These are phyloP conservation scores for Cyphomyrus plagiostoma DNA, from an alignment of 2,113 vertebrate species.

Conservation along the genomic window DNA sequence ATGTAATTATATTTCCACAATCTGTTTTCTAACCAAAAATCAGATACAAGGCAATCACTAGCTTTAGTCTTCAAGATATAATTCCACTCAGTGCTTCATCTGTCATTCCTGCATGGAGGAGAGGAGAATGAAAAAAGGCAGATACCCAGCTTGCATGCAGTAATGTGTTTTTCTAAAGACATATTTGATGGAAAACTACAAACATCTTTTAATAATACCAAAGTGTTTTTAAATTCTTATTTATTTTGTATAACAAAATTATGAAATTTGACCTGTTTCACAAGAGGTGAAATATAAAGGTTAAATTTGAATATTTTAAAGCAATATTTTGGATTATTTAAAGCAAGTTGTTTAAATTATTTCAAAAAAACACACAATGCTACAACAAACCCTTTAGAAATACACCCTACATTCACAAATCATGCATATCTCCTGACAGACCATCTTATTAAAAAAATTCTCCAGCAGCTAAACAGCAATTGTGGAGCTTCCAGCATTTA, in stretches of 20 bases:
- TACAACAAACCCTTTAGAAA: neutral
- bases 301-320: neutral
- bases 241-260: neutral
- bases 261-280: neutral
- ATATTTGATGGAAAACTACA: neutral
- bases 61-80: neutral
- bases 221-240: neutral
- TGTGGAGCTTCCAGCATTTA: neutral
- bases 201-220: neutral
- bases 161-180: neutral
- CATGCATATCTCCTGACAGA: neutral
- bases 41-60: neutral
- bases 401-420: neutral
- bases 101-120: neutral
- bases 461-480: neutral
- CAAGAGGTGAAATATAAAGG: neutral
- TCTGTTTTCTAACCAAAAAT: neutral
- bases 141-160: neutral
- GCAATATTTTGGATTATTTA: neutral
- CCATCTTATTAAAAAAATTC: neutral
- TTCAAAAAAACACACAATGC: neutral
- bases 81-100: neutral
- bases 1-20: neutral
- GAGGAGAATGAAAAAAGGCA: neutral
- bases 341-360: neutral